A percentile compares a stretch with the other conserved stretches of the same genome.
phyloP scores from a whole-genome alignment of 2,888 invertebrate species.

The Eupithecia subfuscata region DNA sequence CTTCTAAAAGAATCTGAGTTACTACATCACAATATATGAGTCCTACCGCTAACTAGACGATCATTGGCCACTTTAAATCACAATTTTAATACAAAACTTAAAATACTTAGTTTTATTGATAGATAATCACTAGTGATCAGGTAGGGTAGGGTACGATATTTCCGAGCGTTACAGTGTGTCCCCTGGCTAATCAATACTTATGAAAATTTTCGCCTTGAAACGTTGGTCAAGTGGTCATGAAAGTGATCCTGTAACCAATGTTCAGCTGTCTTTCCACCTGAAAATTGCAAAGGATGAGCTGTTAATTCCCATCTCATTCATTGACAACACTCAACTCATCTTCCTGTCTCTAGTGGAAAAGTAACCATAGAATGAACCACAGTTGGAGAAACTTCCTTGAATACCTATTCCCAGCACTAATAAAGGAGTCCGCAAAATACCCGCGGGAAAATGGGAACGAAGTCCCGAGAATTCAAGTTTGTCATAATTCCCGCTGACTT shows the following conservation, averaged over 20 bases:
- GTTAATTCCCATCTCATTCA: background rate
- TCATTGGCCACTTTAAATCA: too few species aligned
- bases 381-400: background rate
- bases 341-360: background rate
- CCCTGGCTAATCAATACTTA: too few species aligned
- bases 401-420: slow-evolving; percentile 9
- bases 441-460: background rate
- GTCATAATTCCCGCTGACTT: background rate
- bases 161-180: too few species aligned
- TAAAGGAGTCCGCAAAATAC: background rate
- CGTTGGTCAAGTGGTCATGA: too few species aligned
- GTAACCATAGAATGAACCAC: background rate
- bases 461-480: background rate
- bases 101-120: too few species aligned
- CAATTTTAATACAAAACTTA: too few species aligned
- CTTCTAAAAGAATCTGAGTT: too few species aligned
- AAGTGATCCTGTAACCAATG: too few species aligned
- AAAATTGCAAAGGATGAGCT: background rate
- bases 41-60: too few species aligned
- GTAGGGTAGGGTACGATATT: too few species aligned
- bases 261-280: background rate
- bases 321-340: background rate
- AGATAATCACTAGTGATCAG: too few species aligned
- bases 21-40: too few species aligned
- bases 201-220: background rate